Percentiles rank a stretch among this genome's conserved stretches.
These are phyloP conservation scores for Drosophila ficusphila DNA, from an alignment of 1,140 invertebrate genomes.

Conservation along the genomic window DNA sequence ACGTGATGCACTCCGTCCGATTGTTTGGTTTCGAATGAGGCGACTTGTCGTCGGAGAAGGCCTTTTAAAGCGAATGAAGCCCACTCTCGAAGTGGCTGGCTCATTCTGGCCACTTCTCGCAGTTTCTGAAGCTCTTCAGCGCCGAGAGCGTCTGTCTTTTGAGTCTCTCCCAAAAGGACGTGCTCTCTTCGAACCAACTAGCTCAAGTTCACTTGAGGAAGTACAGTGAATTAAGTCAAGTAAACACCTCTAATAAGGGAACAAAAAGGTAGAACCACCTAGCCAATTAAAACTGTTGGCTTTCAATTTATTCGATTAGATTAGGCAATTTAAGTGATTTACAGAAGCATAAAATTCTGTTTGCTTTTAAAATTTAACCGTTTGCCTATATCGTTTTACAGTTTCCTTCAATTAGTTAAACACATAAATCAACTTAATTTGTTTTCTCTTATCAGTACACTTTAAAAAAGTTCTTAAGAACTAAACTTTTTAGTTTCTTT, in stretches of 20 bases:
- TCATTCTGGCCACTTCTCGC: constrained; percentile 35
- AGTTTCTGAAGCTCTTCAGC: constrained; percentile 18
- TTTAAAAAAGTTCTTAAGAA: background rate
- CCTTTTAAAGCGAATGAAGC: constrained; percentile 53
- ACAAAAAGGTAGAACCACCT: background rate
- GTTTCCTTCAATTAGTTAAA: background rate
- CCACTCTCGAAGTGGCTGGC: constrained; percentile 24
- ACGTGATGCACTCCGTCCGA: constrained; percentile 32
- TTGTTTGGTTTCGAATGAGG: constrained; percentile 57
- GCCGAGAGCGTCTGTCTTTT: background rate
- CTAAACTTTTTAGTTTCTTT: no score
- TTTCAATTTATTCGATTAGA: background rate
- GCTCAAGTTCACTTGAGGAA: background rate
- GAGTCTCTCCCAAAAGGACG: constrained; percentile 13
- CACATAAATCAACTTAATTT: constrained; percentile 1
- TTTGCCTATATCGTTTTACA: background rate
- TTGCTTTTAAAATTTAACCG: background rate
- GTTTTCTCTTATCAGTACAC: background rate
- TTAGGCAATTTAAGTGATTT: no score
- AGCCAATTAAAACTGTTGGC: background rate
- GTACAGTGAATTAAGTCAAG: background rate
- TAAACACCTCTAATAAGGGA: background rate
- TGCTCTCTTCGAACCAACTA: background rate
- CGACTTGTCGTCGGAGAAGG: constrained; percentile 12
- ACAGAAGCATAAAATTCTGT: background rate